A percentile compares a stretch with the other conserved stretches of the same genome.
Evolutionary conservation across 2,797 vertebrate genomes (phyloP).

Genomic region (Lophotriccus pileatus): DNA sequence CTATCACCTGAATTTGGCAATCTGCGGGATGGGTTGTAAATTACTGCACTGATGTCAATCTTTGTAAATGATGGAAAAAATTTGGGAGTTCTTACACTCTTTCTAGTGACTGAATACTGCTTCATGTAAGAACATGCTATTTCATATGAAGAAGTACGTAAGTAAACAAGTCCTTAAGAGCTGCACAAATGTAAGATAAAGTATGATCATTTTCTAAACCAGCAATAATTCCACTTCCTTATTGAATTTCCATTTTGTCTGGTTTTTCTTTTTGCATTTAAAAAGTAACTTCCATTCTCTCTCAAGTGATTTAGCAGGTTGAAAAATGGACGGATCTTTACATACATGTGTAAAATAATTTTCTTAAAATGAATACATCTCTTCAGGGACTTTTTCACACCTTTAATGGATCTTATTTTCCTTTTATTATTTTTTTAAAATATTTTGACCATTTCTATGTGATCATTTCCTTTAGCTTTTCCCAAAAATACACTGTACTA

Average conservation of each 20-base stretch:
- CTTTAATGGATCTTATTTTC: conserved; percentile 1
- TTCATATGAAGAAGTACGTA: not conserved
- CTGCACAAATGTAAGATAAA: not conserved
- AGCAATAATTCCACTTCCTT: not conserved
- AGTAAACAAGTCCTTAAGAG: not conserved
- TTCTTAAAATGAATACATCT: conserved; percentile 3
- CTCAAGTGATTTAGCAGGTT: not conserved
- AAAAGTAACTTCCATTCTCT: not conserved
- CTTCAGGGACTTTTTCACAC: not conserved
- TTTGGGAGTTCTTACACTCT: not conserved
- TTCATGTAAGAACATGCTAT: not conserved
- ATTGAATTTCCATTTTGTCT: not conserved
- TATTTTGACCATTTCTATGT: not conserved
- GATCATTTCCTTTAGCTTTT: not conserved
- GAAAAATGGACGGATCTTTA: not conserved
- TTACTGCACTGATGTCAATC: not conserved
- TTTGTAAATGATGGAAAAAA: not conserved
- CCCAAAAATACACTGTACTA: not conserved
- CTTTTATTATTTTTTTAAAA: not conserved
- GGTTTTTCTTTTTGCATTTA: not conserved
- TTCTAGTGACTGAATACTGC: not conserved
- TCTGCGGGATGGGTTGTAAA: not conserved
- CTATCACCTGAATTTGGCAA: not conserved
- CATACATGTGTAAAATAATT: not conserved
- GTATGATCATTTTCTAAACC: not conserved